Percentiles rank a stretch among this genome's conserved stretches.
These are phyloP conservation scores for Hemibagrus wyckioides DNA, from an alignment of 2,113 vertebrate species.

Conservation along the genomic window DNA sequence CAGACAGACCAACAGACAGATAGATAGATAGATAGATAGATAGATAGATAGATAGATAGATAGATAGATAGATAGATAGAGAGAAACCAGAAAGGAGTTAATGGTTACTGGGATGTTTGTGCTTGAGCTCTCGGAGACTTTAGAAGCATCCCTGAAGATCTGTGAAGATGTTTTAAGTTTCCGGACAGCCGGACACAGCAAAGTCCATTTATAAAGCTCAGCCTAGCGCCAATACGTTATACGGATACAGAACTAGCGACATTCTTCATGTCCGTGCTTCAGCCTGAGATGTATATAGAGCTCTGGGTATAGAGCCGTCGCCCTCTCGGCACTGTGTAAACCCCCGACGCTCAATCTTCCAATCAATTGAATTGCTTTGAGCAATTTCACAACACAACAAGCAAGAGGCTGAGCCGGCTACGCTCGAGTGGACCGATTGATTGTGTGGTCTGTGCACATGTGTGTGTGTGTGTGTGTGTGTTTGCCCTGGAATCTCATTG, in stretches of 20 bases:
- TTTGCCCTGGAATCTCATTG: not conserved
- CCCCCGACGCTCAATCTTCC: conserved; percentile 24
- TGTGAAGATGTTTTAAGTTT: not conserved
- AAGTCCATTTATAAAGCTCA: not conserved
- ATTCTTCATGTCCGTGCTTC: not conserved
- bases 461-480: conserved; percentile 12
- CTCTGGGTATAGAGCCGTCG: not conserved
- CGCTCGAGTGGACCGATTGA: conserved; percentile 43
- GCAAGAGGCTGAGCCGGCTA: conserved; percentile 40
- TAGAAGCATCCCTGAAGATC: not conserved
- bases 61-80: too few species aligned
- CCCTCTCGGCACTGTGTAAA: conserved; percentile 6
- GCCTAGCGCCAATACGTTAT: not conserved
- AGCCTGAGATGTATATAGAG: not conserved
- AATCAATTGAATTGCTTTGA: conserved; percentile 38
- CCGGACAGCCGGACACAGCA: not conserved
- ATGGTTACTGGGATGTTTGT: not conserved
- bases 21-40: not conserved
- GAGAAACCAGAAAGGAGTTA: not conserved
- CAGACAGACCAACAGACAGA: too few species aligned
- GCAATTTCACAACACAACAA: conserved; percentile 37
- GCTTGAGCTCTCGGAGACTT: not conserved
- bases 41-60: not conserved
- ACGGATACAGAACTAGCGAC: not conserved
- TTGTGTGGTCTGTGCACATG: conserved; percentile 32